Base-by-base conservation (phyloP, 2,888 invertebrate genomes). In the Nomada ferruginata region DNA sequence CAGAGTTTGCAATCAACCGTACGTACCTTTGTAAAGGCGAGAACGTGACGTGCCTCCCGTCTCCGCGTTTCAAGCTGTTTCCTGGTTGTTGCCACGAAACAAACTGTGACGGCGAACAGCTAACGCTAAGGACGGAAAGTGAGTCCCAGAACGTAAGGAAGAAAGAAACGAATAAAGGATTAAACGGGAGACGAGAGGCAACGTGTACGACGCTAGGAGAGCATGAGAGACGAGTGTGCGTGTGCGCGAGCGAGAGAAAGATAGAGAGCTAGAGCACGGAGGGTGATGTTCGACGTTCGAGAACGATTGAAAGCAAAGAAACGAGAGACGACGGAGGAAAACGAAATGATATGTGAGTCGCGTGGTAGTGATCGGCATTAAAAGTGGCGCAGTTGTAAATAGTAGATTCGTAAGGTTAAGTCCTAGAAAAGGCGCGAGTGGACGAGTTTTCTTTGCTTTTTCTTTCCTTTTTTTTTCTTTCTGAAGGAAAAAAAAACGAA, bases 1-100 rank as follows among this genome's bases (percentile, higher is more conserved):
- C 91, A 59, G 50, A 92, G 92, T 92, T 92, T 91, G 91, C 91
- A 90, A 89, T 91, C 90, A 89, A 64, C 86, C 90, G 90, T 90
- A 91, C 89, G 90, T 90, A 89, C 85, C 85, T 57, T 61, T 53
- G n/a, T 15, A 88, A 87, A 83, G 84, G 85, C 80, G 86, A 88
- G 86, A 82, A 85, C 81, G 87, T 85, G 82, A 87, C 87, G 87
- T 78, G 80, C 82, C 83, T 85, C 78, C 70, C 72, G 61, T 76
- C 76, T 72, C 57, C 50, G 23, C 52, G 20, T 23, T 29, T 29
- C 29, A 29, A 5, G 29, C 5, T 29, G 36, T 47, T 55, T 55
- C 72, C 23, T 23, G 13, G 55, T 23, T 23, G 23, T 29, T 57
- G 23, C 26, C 23, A 18, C 44, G 44, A 26, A 57, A 11, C 18